phyloP scores from a whole-genome alignment of 2,797 vertebrate genomes.

The Heterohyrax brucei region DNA sequence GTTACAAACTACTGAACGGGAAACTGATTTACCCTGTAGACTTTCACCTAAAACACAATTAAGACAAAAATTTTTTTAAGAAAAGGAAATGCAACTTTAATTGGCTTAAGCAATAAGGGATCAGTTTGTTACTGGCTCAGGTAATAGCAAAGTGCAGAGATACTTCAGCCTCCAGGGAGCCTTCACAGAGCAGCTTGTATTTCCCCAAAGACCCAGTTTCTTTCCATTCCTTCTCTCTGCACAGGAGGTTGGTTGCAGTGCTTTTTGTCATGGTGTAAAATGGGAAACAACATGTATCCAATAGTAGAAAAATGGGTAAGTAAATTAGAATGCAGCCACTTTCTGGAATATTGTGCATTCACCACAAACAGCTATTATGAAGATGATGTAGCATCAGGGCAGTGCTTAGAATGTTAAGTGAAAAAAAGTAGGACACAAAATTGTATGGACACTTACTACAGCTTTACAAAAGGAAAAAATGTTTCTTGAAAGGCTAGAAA shows the following conservation, averaged over 20 bases:
- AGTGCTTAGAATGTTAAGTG: slow-evolving; percentile 65
- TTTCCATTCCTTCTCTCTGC: background rate
- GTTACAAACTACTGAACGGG: too few relatives aligned
- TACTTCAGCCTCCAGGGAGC: background rate
- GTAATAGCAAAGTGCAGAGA: background rate
- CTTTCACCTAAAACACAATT: too few relatives aligned
- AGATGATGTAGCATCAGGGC: background rate
- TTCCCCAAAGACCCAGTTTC: background rate
- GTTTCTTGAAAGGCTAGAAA: background rate
- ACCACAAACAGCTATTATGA: background rate
- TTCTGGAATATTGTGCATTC: background rate
- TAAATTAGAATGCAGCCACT: background rate
- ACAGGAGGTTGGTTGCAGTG: background rate
- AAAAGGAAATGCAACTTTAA: background rate
- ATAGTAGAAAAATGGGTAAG: background rate
- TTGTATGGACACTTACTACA: slow-evolving; percentile 37
- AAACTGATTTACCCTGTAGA: too few relatives aligned
- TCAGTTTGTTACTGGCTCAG: background rate
- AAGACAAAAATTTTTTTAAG: too few relatives aligned
- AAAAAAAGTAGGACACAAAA: slow-evolving; percentile 60
- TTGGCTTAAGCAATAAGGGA: background rate
- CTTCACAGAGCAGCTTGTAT: background rate
- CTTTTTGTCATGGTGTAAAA: background rate
- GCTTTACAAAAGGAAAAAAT: background rate
- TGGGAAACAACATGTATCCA: background rate